Percentiles rank a stretch among this genome's conserved stretches.
These are phyloP conservation scores for Pseudocheirus occidentalis DNA, from an alignment of 2,797 vertebrate species.

Conservation along the genomic window DNA sequence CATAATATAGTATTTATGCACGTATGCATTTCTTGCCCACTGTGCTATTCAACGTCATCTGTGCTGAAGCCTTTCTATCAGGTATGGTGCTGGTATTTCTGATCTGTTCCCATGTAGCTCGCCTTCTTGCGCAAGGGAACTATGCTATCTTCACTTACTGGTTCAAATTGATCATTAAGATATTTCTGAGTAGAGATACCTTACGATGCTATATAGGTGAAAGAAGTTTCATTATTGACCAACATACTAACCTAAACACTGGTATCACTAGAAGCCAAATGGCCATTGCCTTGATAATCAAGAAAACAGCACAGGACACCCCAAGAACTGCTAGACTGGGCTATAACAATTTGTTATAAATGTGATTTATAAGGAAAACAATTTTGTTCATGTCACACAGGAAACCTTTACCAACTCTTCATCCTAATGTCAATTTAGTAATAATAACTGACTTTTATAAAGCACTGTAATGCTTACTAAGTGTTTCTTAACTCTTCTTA, in stretches of 20 bases:
- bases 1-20: too few species aligned
- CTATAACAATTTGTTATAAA: background rate
- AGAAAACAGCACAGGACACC: background rate
- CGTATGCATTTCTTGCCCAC: too few species aligned
- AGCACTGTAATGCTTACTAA: background rate
- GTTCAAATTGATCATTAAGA: background rate
- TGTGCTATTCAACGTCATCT: too few species aligned
- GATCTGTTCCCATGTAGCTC: too few species aligned
- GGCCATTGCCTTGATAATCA: background rate
- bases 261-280: background rate
- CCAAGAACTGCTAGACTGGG: background rate
- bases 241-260: background rate
- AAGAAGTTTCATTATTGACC: background rate
- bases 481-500: background rate
- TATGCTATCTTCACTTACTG: too few species aligned
- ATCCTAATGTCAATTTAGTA: background rate
- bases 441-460: background rate
- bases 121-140: too few species aligned
- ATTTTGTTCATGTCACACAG: background rate
- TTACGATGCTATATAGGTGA: background rate
- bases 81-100: too few species aligned
- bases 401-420: background rate
- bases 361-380: background rate
- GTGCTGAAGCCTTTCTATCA: too few species aligned
- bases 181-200: background rate